Evolutionary conservation across 2,888 invertebrate genomes (phyloP), one percentile per base, ranked within the genome.

Genomic region (Tricholauxania praeusta): DNA sequence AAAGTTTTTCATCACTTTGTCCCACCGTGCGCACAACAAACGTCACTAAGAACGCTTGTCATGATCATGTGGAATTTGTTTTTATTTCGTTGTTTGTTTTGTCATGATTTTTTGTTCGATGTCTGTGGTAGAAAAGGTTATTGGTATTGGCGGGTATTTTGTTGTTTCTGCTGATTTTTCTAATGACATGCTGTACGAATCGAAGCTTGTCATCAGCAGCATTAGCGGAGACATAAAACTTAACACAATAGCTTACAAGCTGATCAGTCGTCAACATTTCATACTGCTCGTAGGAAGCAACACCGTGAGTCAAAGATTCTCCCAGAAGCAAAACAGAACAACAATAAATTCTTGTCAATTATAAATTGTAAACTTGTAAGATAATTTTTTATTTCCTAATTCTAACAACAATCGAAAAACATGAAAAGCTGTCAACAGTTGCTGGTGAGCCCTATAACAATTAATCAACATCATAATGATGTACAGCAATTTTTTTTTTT

Each of bases 211-310:
- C 76, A 78, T 75, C 72, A 64, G 62, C 72, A 49, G 51, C 59
- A 70, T 28, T 28, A 28, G 28, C 3, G 28, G 66, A 72, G 72
- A 75, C 80, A 82, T 82, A 82, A 79, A 82, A 82, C 81, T 78
- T 80, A 79, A 80, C 72, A 80, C 76, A 79, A 77, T 76, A 65
- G 72, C 78, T 74, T 75, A 74, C 75, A 78, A 79, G 76, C 78
- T 67, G 78, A 77, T 82, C 81, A 82, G 82, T 82, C 80, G 80
- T 76, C 74, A 77, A 79, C 76, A 79, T 79, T 79, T 79, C 81
- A 77, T 79, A 77, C 78, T 69, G 77, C 74, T 52, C 77, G 77
- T 79, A 77, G 79, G 76, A 76, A 77, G 77, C 53, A 52, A 6
- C 15, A 47, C 60, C 71, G 59, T 48, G 60, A 63, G 28, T 48